Conservation (phyloP, 2,888 invertebrate species). For the Lepeophtheirus nordmannii region DNA sequence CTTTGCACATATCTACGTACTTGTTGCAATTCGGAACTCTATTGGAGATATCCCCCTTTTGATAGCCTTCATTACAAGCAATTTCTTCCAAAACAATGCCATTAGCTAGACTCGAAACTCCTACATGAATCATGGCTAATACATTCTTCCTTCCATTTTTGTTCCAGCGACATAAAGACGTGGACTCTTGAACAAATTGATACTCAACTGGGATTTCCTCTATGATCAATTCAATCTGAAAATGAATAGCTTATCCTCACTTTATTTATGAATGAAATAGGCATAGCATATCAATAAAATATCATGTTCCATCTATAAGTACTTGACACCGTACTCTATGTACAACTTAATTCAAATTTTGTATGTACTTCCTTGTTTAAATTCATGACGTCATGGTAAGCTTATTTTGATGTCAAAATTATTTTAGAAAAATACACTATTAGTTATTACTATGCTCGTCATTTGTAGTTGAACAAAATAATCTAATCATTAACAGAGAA, state of each 20-base stretch:
- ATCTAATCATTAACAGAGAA: too few relatives aligned
- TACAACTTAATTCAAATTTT: too few relatives aligned
- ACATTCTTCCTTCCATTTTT: not conserved
- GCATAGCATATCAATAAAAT: too few relatives aligned
- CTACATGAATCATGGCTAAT: slow-evolving; percentile 47
- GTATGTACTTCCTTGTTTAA: too few relatives aligned
- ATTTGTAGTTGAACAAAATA: too few relatives aligned
- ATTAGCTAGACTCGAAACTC: slow-evolving; percentile 48
- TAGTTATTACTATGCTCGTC: too few relatives aligned
- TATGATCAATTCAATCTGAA: slow-evolving; percentile 40
- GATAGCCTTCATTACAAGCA: slow-evolving; percentile 42
- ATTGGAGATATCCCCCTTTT: slow-evolving; percentile 20
- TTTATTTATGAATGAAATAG: too few relatives aligned
- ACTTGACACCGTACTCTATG: too few relatives aligned
- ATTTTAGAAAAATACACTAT: too few relatives aligned
- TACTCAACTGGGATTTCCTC: slow-evolving; percentile 57
- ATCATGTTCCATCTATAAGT: too few relatives aligned
- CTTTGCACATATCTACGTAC: not conserved
- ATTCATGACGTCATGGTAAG: too few relatives aligned
- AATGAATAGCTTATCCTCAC: slow-evolving; percentile 27
- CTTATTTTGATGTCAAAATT: too few relatives aligned
- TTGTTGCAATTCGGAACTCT: not conserved
- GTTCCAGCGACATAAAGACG: slow-evolving; percentile 37
- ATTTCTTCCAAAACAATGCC: slow-evolving; percentile 51
- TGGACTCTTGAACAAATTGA: slow-evolving; percentile 45